These are phyloP conservation scores for Aphaenogaster floridana DNA, from an alignment of 1,140 invertebrate species.

Conservation along the genomic window DNA sequence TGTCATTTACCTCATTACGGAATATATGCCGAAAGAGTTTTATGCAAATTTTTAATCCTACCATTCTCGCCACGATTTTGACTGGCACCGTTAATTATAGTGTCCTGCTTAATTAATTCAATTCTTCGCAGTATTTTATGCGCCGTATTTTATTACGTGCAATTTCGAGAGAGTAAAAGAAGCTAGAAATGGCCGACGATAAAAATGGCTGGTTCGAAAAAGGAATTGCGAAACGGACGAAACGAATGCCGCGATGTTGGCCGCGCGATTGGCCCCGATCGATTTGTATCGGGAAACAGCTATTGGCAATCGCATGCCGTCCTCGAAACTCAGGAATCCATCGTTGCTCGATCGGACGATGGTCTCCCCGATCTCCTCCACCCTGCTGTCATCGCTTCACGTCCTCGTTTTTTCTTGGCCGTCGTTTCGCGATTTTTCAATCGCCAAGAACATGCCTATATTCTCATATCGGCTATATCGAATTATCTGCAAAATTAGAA, in stretches of 20 bases:
- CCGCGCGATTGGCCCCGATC: constrained; percentile 79
- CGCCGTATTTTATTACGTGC: neutral
- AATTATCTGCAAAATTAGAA: constrained; percentile 64
- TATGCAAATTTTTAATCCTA: constrained; percentile 47
- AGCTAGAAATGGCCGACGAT: constrained; percentile 65
- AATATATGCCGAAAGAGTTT: constrained; percentile 16
- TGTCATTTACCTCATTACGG: constrained; percentile 60
- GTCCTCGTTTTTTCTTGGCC: constrained; percentile 75
- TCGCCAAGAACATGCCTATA: constrained; percentile 71
- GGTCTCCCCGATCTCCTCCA: constrained; percentile 26
- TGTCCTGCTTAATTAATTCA: constrained; percentile 64
- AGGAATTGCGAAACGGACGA: constrained; percentile 72
- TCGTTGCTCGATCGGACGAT: constrained; percentile 71
- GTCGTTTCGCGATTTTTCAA: constrained; percentile 75
- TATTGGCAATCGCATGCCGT: constrained; percentile 80
- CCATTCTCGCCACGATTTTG: constrained; percentile 5
- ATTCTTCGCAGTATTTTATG: neutral
- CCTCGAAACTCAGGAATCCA: constrained; percentile 79
- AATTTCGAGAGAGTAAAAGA: neutral
- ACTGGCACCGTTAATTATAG: constrained; percentile 42
- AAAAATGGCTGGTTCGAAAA: constrained; percentile 74
- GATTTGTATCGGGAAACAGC: constrained; percentile 78
- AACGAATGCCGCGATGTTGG: constrained; percentile 72
- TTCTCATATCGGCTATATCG: constrained; percentile 59
- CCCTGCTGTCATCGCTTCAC: constrained; percentile 24